A percentile compares a stretch with the other conserved stretches of the same genome.
These are phyloP conservation scores for Didymodactylos carnosus DNA, from an alignment of 2,888 invertebrate genomes.

Conservation along the genomic window DNA sequence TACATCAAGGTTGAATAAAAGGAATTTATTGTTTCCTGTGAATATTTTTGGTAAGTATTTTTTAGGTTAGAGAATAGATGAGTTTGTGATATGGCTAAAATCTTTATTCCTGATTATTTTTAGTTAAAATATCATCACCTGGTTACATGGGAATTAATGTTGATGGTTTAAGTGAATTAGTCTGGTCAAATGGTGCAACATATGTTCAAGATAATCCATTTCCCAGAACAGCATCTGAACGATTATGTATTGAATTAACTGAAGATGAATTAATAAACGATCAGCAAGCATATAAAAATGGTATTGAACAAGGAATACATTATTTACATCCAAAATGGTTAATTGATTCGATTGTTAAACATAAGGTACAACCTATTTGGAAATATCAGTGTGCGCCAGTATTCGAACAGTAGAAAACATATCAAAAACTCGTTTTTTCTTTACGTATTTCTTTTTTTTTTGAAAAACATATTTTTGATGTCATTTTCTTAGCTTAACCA, in stretches of 20 bases:
- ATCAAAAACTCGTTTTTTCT: no score
- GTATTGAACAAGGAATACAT: not conserved
- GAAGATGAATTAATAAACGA: not conserved
- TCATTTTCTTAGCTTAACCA: no score
- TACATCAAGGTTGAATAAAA: not conserved
- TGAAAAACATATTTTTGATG: no score
- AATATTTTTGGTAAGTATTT: not conserved
- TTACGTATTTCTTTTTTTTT: no score
- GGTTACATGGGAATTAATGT: no score
- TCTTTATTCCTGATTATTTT: no score
- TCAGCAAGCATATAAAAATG: no score
- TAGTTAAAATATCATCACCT: no score
- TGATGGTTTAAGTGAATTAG: not conserved
- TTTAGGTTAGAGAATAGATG: no score
- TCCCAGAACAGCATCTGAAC: not conserved
- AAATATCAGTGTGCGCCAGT: not conserved
- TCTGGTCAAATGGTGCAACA: not conserved
- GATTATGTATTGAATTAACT: not conserved
- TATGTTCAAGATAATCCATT: not conserved
- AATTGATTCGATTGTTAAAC: not conserved
- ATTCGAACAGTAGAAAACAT: no score
- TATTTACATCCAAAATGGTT: not conserved
- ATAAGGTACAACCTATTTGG: not conserved
- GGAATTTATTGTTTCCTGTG: not conserved
- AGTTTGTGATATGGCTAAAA: no score